These are phyloP conservation scores for Brevipalpus yothersi DNA, from an alignment of 1,140 invertebrate genomes.

Conservation along the genomic window DNA sequence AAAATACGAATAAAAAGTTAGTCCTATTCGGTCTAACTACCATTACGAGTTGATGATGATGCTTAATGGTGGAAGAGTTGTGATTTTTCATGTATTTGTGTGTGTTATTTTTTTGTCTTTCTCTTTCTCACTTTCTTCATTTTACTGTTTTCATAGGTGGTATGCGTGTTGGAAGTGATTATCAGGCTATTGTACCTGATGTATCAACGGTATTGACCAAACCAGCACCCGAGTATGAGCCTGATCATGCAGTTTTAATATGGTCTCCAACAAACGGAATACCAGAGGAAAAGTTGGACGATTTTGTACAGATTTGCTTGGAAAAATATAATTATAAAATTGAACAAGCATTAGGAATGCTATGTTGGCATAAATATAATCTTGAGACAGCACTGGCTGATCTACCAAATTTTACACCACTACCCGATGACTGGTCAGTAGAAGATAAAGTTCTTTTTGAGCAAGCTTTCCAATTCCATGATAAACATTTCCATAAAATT, in stretches of 20 bases:
- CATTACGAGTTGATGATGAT: too few species aligned
- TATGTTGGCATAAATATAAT: constrained; percentile 96
- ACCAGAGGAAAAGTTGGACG: constrained; percentile 64
- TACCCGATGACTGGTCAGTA: constrained; percentile 92
- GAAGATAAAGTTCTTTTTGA: constrained; percentile 96
- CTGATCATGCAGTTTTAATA: constrained; percentile 68
- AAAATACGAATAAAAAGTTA: too few species aligned
- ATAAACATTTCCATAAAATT: constrained; percentile 90
- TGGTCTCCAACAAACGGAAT: constrained; percentile 80
- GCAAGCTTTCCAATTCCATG: constrained; percentile 92
- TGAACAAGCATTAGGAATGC: constrained; percentile 86
- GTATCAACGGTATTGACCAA: constrained; percentile 16
- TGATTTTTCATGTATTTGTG: too few species aligned
- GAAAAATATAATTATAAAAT: constrained; percentile 94
- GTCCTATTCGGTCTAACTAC: too few species aligned
- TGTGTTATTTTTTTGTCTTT: too few species aligned
- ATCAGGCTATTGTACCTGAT: constrained; percentile 68
- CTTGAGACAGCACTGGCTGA: constrained; percentile 70
- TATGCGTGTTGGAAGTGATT: constrained; percentile 75
- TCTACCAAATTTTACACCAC: constrained; percentile 85
- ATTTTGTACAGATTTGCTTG: constrained; percentile 80
- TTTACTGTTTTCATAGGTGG: too few species aligned
- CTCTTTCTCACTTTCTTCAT: too few species aligned
- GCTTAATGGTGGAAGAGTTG: too few species aligned
- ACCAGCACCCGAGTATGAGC: constrained; percentile 22